phyloP scores from a whole-genome alignment of 64 coral and sea anemone genomes.

The Actinia tenebrosa region DNA sequence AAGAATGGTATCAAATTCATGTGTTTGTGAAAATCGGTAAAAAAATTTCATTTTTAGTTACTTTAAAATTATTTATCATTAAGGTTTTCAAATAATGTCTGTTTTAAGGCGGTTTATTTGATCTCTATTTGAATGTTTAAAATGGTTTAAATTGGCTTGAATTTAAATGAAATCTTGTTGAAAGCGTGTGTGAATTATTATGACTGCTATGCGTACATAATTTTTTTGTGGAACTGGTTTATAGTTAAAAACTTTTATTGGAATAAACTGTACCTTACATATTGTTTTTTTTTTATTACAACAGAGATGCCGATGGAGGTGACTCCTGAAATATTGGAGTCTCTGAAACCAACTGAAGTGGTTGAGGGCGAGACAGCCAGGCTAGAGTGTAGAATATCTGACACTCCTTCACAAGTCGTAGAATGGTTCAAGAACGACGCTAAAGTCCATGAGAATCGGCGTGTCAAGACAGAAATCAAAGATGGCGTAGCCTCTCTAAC shows the following conservation, averaged over 20 bases:
- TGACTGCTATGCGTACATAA: background rate
- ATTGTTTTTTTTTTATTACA: background rate
- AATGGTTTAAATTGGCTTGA: background rate
- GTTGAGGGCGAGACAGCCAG: constrained; percentile 60
- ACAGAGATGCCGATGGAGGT: constrained; percentile 55
- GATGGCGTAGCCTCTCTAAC: constrained; percentile 26
- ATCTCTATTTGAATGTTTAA: background rate
- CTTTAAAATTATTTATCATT: background rate
- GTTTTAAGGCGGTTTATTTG: background rate
- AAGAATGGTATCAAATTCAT: background rate
- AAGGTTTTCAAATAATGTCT: background rate
- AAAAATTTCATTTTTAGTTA: background rate
- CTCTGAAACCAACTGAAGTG: constrained; percentile 63
- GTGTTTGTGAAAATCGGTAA: background rate
- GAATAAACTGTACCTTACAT: background rate
- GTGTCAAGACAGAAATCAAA: constrained; percentile 44
- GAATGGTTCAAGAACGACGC: constrained; percentile 85
- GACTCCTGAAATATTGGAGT: constrained; percentile 50
- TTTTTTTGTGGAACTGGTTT: background rate
- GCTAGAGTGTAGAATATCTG: constrained; percentile 54
- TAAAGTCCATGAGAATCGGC: constrained; percentile 42
- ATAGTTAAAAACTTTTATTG: background rate
- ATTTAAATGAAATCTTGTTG: background rate
- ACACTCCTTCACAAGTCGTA: constrained; percentile 56
- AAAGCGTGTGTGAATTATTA: background rate